Percentiles rank a stretch among this genome's conserved stretches.
Conservation (phyloP, 2,797 vertebrate genomes). For the Toxotes lorentzi region DNA sequence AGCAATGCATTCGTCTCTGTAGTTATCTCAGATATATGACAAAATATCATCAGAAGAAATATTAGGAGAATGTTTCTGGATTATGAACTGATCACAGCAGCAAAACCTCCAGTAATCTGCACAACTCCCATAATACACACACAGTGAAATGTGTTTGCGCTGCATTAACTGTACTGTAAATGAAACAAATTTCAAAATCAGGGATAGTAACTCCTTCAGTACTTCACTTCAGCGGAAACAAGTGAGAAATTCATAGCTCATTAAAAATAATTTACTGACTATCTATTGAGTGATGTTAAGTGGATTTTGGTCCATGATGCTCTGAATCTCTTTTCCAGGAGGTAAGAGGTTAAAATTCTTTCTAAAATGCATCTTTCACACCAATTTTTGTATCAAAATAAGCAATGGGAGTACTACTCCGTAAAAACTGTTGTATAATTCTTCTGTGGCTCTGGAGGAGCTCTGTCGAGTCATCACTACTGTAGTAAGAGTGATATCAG, state of each 20-base stretch:
- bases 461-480: background rate
- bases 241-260: constrained; percentile 19
- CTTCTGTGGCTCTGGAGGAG: background rate
- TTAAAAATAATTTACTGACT: constrained; percentile 4
- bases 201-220: constrained; percentile 13
- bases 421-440: background rate
- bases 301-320: background rate
- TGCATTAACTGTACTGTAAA: constrained; percentile 11
- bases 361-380: background rate
- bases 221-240: constrained; percentile 3
- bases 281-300: constrained; percentile 7
- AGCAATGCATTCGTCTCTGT: constrained; percentile 39
- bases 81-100: constrained; percentile 32
- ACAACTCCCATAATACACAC: background rate
- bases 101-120: constrained; percentile 19
- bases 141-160: constrained; percentile 15
- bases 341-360: background rate
- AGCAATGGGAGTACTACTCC: background rate
- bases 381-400: background rate
- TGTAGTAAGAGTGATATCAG: background rate
- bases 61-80: constrained; percentile 14
- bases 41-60: constrained; percentile 44
- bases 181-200: constrained; percentile 26
- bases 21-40: constrained; percentile 33
- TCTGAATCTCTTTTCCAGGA: background rate